phyloP scores from a whole-genome alignment of 2,888 invertebrate genomes.

The Ectropis crepuscularia region DNA sequence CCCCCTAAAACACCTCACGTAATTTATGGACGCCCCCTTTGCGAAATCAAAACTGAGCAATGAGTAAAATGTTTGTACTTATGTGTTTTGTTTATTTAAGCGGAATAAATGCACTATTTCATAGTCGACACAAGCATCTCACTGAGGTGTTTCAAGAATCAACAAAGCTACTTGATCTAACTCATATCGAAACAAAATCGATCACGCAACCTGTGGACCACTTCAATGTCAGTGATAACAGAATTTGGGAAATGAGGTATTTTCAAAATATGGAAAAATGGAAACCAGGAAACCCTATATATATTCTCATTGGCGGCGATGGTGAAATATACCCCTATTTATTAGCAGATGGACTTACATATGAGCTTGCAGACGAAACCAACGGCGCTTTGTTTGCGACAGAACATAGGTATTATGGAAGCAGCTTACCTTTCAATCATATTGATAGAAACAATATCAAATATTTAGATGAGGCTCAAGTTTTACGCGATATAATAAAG shows the following conservation, averaged over 20 bases:
- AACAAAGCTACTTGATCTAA: too few relatives aligned
- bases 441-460: background rate
- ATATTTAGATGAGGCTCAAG: background rate
- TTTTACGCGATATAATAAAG: background rate
- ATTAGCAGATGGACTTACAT: background rate
- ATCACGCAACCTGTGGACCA: slow-evolving; percentile 7
- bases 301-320: background rate
- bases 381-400: background rate
- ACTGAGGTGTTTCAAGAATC: too few relatives aligned
- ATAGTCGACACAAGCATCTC: too few relatives aligned
- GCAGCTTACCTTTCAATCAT: background rate
- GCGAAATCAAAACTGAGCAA: too few relatives aligned
- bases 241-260: background rate
- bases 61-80: too few relatives aligned
- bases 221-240: background rate
- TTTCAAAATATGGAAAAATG: background rate
- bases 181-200: background rate
- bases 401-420: slow-evolving; percentile 8
- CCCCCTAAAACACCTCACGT: too few relatives aligned
- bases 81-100: too few relatives aligned
- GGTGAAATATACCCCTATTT: background rate
- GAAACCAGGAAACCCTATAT: background rate
- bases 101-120: too few relatives aligned
- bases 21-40: too few relatives aligned
- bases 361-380: background rate